phyloP scores from a whole-genome alignment of 1,140 invertebrate species.

The Drosophila azteca region DNA sequence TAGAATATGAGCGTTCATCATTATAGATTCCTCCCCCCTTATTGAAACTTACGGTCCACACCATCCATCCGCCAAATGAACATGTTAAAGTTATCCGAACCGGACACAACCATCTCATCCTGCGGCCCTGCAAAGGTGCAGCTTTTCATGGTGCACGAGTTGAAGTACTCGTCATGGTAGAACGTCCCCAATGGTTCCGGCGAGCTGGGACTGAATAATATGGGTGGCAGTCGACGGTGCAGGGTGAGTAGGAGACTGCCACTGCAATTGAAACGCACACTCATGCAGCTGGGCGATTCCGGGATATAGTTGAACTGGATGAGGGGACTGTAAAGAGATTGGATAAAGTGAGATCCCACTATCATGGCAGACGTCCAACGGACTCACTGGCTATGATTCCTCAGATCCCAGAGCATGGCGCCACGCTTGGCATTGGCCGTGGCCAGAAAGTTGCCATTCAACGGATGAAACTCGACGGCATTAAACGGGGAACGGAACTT shows the following conservation, averaged over 20 bases:
- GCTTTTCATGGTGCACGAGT: constrained; percentile 98
- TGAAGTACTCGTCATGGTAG: constrained; percentile 96
- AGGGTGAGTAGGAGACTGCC: constrained; percentile 93
- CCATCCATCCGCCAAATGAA: constrained; percentile 95
- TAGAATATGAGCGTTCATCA: neutral
- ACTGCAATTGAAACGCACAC: constrained; percentile 92
- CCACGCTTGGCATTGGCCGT: constrained; percentile 96
- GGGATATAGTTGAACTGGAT: constrained; percentile 89
- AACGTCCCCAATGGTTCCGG: constrained; percentile 91
- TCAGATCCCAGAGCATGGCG: constrained; percentile 93
- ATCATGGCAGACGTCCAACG: accelerated
- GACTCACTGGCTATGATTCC: constrained; percentile 90
- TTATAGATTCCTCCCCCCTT: too few species aligned
- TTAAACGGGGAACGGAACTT: constrained; percentile 91
- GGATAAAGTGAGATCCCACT: neutral
- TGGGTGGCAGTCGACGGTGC: constrained; percentile 91
- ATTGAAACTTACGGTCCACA: constrained; percentile 84
- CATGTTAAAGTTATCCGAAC: constrained; percentile 97
- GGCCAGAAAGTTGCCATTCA: constrained; percentile 91
- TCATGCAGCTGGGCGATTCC: constrained; percentile 93
- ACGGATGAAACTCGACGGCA: constrained; percentile 95
- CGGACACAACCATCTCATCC: constrained; percentile 95
- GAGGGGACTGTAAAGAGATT: constrained; percentile 85
- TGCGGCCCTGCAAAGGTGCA: constrained; percentile 96
- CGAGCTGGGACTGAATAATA: constrained; percentile 90